A percentile compares a stretch with the other conserved stretches of the same genome.
phyloP scores from a whole-genome alignment of 2,113 vertebrate genomes.

The Glareola pratincola region DNA sequence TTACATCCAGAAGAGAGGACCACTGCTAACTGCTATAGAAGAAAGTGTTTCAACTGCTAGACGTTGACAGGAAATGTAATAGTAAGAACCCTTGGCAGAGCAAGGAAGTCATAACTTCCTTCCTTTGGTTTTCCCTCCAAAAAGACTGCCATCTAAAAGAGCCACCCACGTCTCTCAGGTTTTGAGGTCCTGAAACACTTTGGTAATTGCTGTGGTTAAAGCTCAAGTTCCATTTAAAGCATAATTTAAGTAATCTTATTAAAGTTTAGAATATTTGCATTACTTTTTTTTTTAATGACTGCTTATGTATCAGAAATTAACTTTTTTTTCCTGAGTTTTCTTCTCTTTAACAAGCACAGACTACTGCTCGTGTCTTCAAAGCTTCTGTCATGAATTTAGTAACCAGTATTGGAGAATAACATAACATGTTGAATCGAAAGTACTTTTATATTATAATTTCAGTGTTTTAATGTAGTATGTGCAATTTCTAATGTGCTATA shows the following conservation, averaged over 20 bases:
- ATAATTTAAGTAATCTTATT: neutral
- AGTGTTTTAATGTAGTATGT: neutral
- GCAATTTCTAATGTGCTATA: neutral
- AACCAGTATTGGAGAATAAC: neutral
- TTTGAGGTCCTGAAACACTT: conserved; percentile 27
- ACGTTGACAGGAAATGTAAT: conserved; percentile 29
- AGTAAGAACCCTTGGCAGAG: neutral
- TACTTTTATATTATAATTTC: neutral
- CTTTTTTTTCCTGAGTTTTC: neutral
- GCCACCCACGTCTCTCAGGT: neutral
- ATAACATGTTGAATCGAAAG: neutral
- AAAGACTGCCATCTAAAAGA: conserved; percentile 11
- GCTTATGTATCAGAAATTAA: neutral
- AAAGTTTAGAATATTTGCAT: neutral
- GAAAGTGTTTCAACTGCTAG: neutral
- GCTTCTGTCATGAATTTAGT: neutral
- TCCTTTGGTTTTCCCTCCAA: conserved; percentile 57
- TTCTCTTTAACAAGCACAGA: neutral
- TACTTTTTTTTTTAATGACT: neutral
- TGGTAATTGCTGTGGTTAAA: neutral
- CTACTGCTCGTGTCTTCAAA: neutral
- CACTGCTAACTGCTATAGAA: neutral
- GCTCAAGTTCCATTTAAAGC: neutral
- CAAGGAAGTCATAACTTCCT: conserved; percentile 47
- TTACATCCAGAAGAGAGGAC: neutral